Evolutionary conservation across 2,797 vertebrate genomes (phyloP), one percentile per base, ranked within the genome.

Genomic region (Perodicticus potto): DNA sequence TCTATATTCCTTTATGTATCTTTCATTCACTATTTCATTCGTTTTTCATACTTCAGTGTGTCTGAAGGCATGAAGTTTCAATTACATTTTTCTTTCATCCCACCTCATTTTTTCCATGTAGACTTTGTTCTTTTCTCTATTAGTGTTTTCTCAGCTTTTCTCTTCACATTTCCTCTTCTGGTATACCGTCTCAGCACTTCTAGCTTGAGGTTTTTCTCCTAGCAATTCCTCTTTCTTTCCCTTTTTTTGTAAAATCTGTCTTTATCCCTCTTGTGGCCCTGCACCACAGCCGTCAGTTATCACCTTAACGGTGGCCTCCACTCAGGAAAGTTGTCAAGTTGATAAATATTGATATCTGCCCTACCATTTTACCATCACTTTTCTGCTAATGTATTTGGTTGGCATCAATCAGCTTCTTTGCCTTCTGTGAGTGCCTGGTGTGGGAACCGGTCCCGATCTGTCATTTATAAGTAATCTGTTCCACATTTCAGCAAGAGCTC

Each of bases 331-430:
- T 96, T 97, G 98, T 98, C 98, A 98, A 93, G 97, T 95, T 98
- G 98, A 98, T 98, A 97, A 98, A 98, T 98, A 98, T 98, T 98
- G 98, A 98, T 98, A 98, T 97, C 97, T 97, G 94, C 96, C 97
- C 96, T 97, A 96, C 92, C 97, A 91, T 97, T 98, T 97, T 98
- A 96, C 97, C 97, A 98, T 97, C 96, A 82, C 97, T 98, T 97
- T 97, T 91, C 97, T 88, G 92, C 98, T 98, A 98, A 98, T 98
- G 97, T 97, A 94, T 97, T 98, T 97, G 97, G 93, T 97, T 98
- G 97, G 96, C 97, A 98, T 98, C 97, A 96, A 97, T 98, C 97
- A 96, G 91, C 92, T 96, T 97, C 94, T 96, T 93, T 96, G 97
- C 95, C 97, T 97, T 96, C 97, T 96, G 81, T 92, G 94, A 96